phyloP scores from a whole-genome alignment of 2,797 vertebrate species.

The Acanthopagrus latus region DNA sequence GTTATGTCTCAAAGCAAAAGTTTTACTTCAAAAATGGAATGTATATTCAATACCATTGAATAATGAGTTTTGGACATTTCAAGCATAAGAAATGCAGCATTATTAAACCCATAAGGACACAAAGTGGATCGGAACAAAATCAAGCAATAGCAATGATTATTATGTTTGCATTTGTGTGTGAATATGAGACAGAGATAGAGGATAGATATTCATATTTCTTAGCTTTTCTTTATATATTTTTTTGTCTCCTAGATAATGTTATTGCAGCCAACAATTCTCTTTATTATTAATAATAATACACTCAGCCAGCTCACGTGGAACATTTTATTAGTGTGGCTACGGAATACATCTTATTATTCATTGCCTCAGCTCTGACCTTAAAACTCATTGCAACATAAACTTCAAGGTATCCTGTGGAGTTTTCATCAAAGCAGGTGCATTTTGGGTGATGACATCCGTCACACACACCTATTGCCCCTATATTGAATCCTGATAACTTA shows the following conservation, averaged over 20 bases:
- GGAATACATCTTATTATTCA: slow-evolving; percentile 5
- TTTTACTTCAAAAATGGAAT: neutral
- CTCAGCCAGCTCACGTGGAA: slow-evolving; percentile 5
- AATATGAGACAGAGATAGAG: neutral
- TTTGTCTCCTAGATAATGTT: neutral
- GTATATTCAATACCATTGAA: neutral
- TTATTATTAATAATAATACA: slow-evolving; percentile 22
- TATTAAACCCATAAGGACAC: slow-evolving; percentile 7
- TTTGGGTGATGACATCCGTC: neutral
- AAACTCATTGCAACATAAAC: neutral
- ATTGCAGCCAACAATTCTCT: neutral
- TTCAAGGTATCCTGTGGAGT: neutral
- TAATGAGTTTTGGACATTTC: neutral
- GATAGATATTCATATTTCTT: neutral
- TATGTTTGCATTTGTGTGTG: neutral
- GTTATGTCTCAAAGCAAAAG: neutral
- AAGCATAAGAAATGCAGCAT: neutral
- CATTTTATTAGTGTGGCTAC: slow-evolving; percentile 4
- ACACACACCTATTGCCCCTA: too few relatives aligned
- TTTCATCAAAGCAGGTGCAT: neutral
- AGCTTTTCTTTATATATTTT: neutral
- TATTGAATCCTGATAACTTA: too few relatives aligned
- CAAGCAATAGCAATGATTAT: neutral
- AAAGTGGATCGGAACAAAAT: neutral
- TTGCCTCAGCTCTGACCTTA: neutral